A percentile compares a stretch with the other conserved stretches of the same genome.
phyloP scores from a whole-genome alignment of 2,113 vertebrate species.

The Ascaphus truei region DNA sequence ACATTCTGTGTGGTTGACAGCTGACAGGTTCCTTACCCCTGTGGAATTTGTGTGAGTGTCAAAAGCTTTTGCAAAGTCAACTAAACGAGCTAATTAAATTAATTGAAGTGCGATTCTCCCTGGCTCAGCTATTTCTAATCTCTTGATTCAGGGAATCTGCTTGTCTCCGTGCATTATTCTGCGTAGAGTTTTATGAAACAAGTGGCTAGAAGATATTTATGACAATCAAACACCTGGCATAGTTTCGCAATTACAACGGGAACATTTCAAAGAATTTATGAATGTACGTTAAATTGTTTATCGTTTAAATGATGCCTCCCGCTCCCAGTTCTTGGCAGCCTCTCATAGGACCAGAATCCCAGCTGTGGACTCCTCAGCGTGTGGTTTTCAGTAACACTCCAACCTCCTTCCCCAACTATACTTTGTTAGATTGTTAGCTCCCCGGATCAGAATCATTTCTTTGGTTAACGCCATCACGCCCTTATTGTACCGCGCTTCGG shows the following conservation, averaged over 20 bases:
- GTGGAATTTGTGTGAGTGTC: too few species aligned
- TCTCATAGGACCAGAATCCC: neutral
- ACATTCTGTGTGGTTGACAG: too few species aligned
- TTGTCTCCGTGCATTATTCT: neutral
- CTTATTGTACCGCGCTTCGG: too few species aligned
- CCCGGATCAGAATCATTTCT: too few species aligned
- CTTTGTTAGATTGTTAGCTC: too few species aligned
- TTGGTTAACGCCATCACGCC: too few species aligned
- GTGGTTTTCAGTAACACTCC: too few species aligned
- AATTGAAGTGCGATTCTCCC: neutral
- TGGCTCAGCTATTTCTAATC: neutral
- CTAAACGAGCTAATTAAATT: slow-evolving; percentile 16
- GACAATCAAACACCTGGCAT: slow-evolving; percentile 21
- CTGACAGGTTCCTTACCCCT: neutral
- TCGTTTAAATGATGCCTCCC: slow-evolving; percentile 12
- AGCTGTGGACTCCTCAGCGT: slow-evolving; percentile 10
- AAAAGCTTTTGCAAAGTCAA: slow-evolving; percentile 9
- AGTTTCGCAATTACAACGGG: slow-evolving; percentile 22
- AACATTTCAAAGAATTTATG: slow-evolving; percentile 27
- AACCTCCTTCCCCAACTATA: too few species aligned
- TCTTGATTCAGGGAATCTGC: neutral
- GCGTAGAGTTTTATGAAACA: neutral
- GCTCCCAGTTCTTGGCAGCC: neutral
- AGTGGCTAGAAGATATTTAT: slow-evolving; percentile 1
- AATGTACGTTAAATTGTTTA: slow-evolving; percentile 2